These are phyloP conservation scores for Maccullochella peelii DNA, from an alignment of 2,113 vertebrate species.

Conservation along the genomic window DNA sequence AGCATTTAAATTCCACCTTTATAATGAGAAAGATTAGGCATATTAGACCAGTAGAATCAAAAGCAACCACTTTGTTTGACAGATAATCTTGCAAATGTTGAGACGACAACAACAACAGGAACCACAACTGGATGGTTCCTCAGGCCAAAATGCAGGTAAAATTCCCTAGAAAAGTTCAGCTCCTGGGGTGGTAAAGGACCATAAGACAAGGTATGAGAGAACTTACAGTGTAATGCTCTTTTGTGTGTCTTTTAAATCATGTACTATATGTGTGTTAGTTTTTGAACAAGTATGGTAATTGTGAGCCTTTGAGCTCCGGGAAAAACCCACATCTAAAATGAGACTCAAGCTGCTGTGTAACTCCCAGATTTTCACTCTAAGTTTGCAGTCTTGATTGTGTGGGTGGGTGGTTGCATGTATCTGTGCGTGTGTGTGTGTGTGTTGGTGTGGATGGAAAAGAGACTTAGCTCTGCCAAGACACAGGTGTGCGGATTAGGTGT, in stretches of 20 bases:
- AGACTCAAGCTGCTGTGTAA: constrained; percentile 72
- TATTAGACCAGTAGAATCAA: constrained; percentile 6
- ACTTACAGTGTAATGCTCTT: not conserved
- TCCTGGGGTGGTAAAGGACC: not conserved
- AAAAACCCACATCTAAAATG: constrained; percentile 66
- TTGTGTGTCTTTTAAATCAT: constrained; percentile 33
- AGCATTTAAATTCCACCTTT: not conserved
- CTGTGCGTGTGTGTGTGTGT: constrained; percentile 4
- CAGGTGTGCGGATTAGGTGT: constrained; percentile 81
- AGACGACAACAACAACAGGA: not conserved
- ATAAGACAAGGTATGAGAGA: constrained; percentile 11
- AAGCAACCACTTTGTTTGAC: not conserved
- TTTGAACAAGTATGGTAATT: constrained; percentile 65
- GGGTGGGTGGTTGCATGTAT: constrained; percentile 53
- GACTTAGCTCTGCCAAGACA: constrained; percentile 63
- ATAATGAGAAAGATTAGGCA: no score
- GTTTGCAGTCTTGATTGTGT: constrained; percentile 57
- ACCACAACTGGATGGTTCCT: not conserved
- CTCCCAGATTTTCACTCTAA: constrained; percentile 40
- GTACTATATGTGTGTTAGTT: constrained; percentile 52
- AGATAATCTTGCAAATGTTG: not conserved
- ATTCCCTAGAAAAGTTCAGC: not conserved
- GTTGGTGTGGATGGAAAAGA: constrained; percentile 62
- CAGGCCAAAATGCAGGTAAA: not conserved
- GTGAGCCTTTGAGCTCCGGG: constrained; percentile 64